Conservation (phyloP, 2,797 vertebrate species). For the Parauchenoglanis ngamensis region DNA sequence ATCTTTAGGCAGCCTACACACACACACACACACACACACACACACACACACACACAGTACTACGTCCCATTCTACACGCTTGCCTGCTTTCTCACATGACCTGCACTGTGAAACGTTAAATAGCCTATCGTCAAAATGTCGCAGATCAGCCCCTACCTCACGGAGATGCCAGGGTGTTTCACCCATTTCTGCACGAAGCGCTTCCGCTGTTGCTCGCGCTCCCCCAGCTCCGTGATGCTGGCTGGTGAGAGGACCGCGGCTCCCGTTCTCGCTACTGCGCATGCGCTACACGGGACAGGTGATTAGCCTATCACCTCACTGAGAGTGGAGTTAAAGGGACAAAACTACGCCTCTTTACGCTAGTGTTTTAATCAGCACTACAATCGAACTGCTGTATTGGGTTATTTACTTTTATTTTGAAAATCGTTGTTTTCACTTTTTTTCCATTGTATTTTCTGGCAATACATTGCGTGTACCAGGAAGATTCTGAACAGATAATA, state of each 20-base stretch:
- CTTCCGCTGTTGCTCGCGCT: conserved; percentile 56
- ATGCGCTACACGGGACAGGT: conserved; percentile 76
- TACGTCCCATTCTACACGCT: neutral
- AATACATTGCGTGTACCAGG: neutral
- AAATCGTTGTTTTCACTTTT: neutral
- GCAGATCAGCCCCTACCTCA: conserved; percentile 63
- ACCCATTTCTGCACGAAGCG: conserved; percentile 65
- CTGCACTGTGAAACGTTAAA: neutral
- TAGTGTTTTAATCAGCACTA: conserved; percentile 18
- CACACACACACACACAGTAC: neutral
- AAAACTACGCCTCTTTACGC: conserved; percentile 33
- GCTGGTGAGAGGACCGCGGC: conserved; percentile 62
- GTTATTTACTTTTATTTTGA: neutral
- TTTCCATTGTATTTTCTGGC: neutral
- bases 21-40: neutral
- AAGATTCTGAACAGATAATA: neutral
- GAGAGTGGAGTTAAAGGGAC: conserved; percentile 79
- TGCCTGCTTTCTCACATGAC: neutral
- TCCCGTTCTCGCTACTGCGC: conserved; percentile 55
- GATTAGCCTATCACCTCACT: conserved; percentile 74
- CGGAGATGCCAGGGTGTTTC: conserved; percentile 46
- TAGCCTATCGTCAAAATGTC: neutral
- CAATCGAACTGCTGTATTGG: neutral
- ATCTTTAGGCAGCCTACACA: conserved; percentile 58
- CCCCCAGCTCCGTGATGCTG: conserved; percentile 56